Base-by-base conservation (phyloP, 2,888 invertebrate species). In the Pseudolycoriella hygida region DNA sequence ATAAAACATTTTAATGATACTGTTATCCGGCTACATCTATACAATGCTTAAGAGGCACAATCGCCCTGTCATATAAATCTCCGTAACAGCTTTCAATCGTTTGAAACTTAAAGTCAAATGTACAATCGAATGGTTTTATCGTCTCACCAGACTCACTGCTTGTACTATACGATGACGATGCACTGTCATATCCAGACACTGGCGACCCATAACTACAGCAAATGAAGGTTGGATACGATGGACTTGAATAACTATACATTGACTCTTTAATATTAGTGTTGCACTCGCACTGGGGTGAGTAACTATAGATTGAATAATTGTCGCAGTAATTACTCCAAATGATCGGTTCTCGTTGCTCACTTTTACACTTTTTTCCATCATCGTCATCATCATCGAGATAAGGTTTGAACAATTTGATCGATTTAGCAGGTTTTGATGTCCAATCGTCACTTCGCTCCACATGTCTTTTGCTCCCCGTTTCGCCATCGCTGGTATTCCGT, bases 351-450 rank as follows among this genome's bases (percentile, higher is more conserved):
- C 55, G 50, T 42, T 57, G 59, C 31, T 58, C 30, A 15, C 31
- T 34, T 37, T 43, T 14, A 30, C 38, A 39, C 39, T 44, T 44
- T 44, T 44, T 38, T 39, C 39, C 43, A 18, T 30, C 40, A 19
- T 39, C 15, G 46, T 72, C 71, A 3, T 55, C 51, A 14, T 69
- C 70, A 47, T 72, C 69, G 43, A 82, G 67, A 60, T 83, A 84
- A 25, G 83, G 84, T 57, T 83, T 78, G 64, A 84, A 84, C 37
- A 83, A 65, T 59, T 83, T 83, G 54, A 80, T 76, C 44, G 81
- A 79, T 61, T 75, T 76, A 53, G 69, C 68, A 40, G 66, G 59
- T 43, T 68, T 60, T 51, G 60, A 56, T 34, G 61, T 55, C 42
- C 14, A 40, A 2, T 19, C 3, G 12, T 12, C 18, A 17, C 17